Evolutionary conservation across 2,797 vertebrate species (phyloP).

Genomic region (Pangasius djambal): DNA sequence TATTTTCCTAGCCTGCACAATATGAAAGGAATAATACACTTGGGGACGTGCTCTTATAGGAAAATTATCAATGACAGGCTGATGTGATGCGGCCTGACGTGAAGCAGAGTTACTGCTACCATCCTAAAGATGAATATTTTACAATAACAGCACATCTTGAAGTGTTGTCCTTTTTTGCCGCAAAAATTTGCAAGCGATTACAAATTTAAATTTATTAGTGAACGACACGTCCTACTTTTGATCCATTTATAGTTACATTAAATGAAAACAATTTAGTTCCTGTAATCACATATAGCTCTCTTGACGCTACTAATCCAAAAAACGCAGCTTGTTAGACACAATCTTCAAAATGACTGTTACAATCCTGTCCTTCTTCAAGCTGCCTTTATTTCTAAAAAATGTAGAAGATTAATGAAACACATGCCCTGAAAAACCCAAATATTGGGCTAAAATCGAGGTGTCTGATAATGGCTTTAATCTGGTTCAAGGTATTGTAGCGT

Average conservation of each 20-base stretch:
- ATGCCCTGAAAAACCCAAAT: background rate
- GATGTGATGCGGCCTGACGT: background rate
- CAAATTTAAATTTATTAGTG: background rate
- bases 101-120: background rate
- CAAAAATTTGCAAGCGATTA: background rate
- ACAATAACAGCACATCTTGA: background rate
- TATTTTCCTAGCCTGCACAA: background rate
- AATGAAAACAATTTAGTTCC: background rate
- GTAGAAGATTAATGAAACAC: background rate
- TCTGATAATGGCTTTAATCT: background rate
- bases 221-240: background rate
- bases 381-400: background rate
- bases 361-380: background rate
- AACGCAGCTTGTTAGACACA: background rate
- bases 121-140: background rate
- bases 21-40: background rate
- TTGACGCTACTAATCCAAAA: background rate
- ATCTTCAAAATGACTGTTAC: background rate
- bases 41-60: background rate
- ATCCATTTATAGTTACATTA: background rate
- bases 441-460: background rate
- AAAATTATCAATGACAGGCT: background rate
- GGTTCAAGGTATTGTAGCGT: no score
- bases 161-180: no score
- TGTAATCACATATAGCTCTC: no score